A percentile compares a stretch with the other conserved stretches of the same genome.
phyloP scores from a whole-genome alignment of 2,113 vertebrate genomes.

The Psittacula cyanocephala region DNA sequence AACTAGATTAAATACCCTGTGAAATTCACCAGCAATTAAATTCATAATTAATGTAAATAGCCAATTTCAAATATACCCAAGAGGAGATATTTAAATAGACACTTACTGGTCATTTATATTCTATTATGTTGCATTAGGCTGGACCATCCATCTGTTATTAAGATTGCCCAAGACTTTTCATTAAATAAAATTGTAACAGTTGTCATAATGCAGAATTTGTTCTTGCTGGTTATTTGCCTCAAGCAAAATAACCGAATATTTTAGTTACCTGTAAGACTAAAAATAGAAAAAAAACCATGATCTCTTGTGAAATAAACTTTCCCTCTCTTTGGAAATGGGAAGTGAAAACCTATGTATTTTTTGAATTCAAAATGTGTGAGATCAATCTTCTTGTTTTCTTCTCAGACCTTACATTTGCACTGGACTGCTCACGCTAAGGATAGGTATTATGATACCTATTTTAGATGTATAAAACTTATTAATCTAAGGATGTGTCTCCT shows the following conservation, averaged over 20 bases:
- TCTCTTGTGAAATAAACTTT: not conserved
- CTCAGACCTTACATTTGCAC: not conserved
- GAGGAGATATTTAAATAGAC: constrained; percentile 36
- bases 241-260: not conserved
- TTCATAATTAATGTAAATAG: constrained; percentile 24
- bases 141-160: constrained; percentile 12
- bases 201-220: not conserved
- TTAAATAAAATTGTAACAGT: not conserved
- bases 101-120: constrained; percentile 28
- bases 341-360: not conserved
- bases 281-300: not conserved
- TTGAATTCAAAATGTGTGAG: not conserved
- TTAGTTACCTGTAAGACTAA: not conserved
- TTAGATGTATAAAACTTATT: not conserved
- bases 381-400: not conserved
- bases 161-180: not conserved
- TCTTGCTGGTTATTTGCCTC: not conserved
- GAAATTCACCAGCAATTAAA: constrained; percentile 19
- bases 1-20: not conserved
- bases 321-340: not conserved
- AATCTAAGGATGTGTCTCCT: not conserved
- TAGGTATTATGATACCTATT: not conserved
- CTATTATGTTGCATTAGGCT: not conserved
- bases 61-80: constrained; percentile 23
- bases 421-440: not conserved